phyloP scores from a whole-genome alignment of 2,113 vertebrate genomes.

The Ameiurus melas region DNA sequence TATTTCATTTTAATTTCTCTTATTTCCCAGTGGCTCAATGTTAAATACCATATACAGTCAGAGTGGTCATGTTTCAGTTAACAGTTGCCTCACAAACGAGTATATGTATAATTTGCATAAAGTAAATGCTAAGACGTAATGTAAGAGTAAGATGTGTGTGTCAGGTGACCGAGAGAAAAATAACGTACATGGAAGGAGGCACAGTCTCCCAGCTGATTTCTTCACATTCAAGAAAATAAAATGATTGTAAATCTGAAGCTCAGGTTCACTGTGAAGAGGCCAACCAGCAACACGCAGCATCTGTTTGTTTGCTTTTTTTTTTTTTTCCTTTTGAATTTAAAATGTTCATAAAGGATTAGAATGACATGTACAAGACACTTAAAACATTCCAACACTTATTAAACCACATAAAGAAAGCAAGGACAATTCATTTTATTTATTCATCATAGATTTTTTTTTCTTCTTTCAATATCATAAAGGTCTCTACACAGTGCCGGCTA shows the following conservation, averaged over 20 bases:
- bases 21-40: slow-evolving; percentile 68
- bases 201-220: slow-evolving; percentile 80
- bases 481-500: slow-evolving; percentile 79
- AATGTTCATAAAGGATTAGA: slow-evolving; percentile 81
- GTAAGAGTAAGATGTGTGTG: slow-evolving; percentile 67
- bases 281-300: slow-evolving; percentile 83
- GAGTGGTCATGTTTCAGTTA: slow-evolving; percentile 79
- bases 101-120: slow-evolving; percentile 61
- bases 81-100: slow-evolving; percentile 81
- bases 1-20: slow-evolving; percentile 71
- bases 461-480: slow-evolving; percentile 77
- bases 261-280: slow-evolving; percentile 81
- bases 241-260: slow-evolving; percentile 78
- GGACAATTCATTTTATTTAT: slow-evolving; percentile 76
- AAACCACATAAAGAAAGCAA: slow-evolving; percentile 83
- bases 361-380: slow-evolving; percentile 91
- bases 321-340: slow-evolving; percentile 67
- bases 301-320: neutral
- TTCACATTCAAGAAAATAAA: slow-evolving; percentile 77
- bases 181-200: slow-evolving; percentile 81
- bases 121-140: slow-evolving; percentile 66
- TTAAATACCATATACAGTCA: slow-evolving; percentile 84
- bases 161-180: slow-evolving; percentile 74
- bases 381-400: slow-evolving; percentile 87
- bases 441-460: slow-evolving; percentile 58